These are phyloP conservation scores for Puffinus mauretanicus DNA, from an alignment of 2,113 vertebrate species.

Conservation along the genomic window DNA sequence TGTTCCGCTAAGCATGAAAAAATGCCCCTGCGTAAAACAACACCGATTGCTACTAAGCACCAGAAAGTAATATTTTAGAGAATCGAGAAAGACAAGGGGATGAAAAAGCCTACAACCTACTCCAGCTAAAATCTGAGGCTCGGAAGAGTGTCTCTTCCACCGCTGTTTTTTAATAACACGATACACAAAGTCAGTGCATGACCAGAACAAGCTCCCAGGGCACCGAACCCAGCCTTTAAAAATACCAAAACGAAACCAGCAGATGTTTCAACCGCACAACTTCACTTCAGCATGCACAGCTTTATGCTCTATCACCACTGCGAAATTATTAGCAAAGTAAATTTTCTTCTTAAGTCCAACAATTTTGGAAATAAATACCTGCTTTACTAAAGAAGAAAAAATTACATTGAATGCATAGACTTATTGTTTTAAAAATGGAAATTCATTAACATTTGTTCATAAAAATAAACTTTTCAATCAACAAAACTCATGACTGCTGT, in stretches of 20 bases:
- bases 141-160: neutral
- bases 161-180: rapidly evolving
- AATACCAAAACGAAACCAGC: neutral
- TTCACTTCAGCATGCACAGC: neutral
- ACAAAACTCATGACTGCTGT: neutral
- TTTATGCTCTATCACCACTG: neutral
- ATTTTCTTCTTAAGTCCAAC: neutral
- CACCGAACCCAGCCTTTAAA: neutral
- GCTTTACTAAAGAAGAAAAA: neutral
- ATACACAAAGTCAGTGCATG: too few species aligned
- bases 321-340: neutral
- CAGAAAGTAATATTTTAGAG: neutral
- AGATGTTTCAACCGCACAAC: neutral
- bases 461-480: neutral
- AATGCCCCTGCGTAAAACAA: neutral
- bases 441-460: neutral
- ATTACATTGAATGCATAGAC: neutral
- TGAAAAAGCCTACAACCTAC: too few species aligned
- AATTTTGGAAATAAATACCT: neutral
- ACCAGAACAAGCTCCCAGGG: neutral
- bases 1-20: neutral
- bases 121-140: neutral
- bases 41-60: rapidly evolving
- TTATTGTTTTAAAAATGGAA: neutral
- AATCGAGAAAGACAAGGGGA: neutral